These are phyloP conservation scores for Drosophila pruinosa DNA, from an alignment of 1,140 invertebrate genomes.

Conservation along the genomic window DNA sequence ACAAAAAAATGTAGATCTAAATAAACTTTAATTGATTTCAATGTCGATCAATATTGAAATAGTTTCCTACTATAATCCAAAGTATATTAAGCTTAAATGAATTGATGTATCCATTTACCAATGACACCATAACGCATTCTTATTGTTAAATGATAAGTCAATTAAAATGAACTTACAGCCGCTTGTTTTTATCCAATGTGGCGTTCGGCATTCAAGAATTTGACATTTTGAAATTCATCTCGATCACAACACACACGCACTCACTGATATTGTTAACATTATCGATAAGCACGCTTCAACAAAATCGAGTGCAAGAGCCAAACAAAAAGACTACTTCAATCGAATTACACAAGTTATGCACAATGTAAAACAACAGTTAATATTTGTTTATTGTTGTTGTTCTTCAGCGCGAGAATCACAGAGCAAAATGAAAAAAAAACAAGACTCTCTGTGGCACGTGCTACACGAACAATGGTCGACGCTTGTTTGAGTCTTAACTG, in stretches of 20 bases:
- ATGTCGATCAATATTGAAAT: too few species aligned
- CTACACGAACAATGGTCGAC: slow-evolving; percentile 72
- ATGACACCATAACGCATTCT: too few species aligned
- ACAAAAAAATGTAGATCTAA: too few species aligned
- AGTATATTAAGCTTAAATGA: too few species aligned
- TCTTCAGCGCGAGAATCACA: slow-evolving; percentile 1
- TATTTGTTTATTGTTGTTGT: neutral
- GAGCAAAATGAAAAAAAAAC: neutral
- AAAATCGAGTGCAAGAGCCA: neutral
- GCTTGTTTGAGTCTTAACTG: slow-evolving; percentile 57
- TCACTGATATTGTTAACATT: neutral
- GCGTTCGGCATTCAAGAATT: neutral
- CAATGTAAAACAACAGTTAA: slow-evolving; percentile 1
- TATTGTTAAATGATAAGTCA: too few species aligned
- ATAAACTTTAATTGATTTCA: too few species aligned
- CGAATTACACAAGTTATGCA: neutral
- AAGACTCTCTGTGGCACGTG: slow-evolving; percentile 54
- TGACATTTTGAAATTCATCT: neutral
- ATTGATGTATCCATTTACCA: too few species aligned
- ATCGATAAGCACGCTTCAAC: neutral
- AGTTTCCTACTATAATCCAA: too few species aligned
- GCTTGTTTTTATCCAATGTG: neutral
- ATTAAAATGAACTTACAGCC: too few species aligned
- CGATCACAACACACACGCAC: neutral
- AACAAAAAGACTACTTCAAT: neutral